Base-by-base conservation (phyloP, 2,888 invertebrate species). In the Drosophila leonis region DNA sequence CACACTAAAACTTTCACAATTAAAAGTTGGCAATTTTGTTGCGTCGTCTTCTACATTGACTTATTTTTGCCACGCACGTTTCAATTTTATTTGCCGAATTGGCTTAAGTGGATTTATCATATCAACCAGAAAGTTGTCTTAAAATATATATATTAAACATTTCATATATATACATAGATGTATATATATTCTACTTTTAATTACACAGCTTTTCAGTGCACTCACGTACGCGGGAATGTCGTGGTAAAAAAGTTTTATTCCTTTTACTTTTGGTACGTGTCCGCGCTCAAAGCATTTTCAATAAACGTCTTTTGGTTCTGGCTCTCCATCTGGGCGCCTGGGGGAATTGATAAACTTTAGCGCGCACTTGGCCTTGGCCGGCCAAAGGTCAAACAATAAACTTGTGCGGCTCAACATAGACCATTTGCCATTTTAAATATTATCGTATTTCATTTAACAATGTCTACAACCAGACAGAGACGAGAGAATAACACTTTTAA, bases 61-160 rank as follows among this genome's bases (percentile, higher is more conserved):
- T 55, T 29, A 0, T 18, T 39, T 67, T 60, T 57, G 64, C 64
- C 62, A 55, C 66, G 80, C 78, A 81, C 81, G 82, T 75, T 77
- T 81, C 83, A 86, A 78, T 84, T 78, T 69, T 42, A 70, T 66
- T 77, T 78, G 49, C 55, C 63, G 69, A 80, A 80, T 84, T 90
- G 85, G 86, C 80, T 86, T 86, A 86, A 82, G 82, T 88, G 82
- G 88, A 82, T 88, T 86, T 83, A 88, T 83, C 83, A 85, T 88
- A 83, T 88, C 77, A 66, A 55, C 44, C 51, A 15, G 31, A 72
- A 77, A 68, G 39, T 68, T 76, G 20, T 46, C 67, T 60, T 49
- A 52, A 74, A 52, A 71, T 51, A 79, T 42, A 42, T 60, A 44
- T 60, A 44, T 44, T 62, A 71, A 69, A 59, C 64, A 57, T 62